Evolutionary conservation across 2,113 vertebrate species (phyloP).

Genomic region (Indicator maculatus): DNA sequence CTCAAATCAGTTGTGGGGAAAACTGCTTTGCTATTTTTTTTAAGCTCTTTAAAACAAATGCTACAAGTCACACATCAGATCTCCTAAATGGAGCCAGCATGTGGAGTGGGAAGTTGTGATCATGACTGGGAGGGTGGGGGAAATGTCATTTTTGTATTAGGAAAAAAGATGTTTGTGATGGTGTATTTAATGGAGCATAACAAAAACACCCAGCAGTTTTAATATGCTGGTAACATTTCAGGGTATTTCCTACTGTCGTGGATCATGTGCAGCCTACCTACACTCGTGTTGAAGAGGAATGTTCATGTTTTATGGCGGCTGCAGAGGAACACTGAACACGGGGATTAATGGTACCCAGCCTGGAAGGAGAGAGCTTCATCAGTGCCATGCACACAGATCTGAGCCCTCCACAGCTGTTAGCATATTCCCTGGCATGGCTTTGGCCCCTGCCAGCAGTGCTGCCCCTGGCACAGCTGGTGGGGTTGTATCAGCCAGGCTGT

Average conservation of each 20-base stretch:
- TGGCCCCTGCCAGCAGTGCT: background rate
- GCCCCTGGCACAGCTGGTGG: background rate
- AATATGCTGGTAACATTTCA: background rate
- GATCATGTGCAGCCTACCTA: background rate
- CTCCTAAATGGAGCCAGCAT: background rate
- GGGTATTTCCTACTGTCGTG: background rate
- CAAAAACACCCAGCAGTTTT: background rate
- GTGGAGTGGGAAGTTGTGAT: background rate
- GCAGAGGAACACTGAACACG: background rate
- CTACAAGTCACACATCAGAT: background rate
- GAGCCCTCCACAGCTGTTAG: background rate
- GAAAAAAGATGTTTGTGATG: background rate
- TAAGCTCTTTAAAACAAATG: background rate
- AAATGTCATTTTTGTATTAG: background rate
- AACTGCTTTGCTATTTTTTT: background rate
- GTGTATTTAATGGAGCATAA: background rate
- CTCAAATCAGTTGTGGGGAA: background rate
- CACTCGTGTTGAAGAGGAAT: background rate
- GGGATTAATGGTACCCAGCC: background rate
- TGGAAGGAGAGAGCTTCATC: background rate
- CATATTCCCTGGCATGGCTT: background rate
- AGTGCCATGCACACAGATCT: background rate
- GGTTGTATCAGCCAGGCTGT: background rate
- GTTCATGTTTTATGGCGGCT: background rate
- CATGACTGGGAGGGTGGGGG: background rate